Base-by-base conservation (phyloP, 2,113 vertebrate genomes). In the Podarcis raffonei region DNA sequence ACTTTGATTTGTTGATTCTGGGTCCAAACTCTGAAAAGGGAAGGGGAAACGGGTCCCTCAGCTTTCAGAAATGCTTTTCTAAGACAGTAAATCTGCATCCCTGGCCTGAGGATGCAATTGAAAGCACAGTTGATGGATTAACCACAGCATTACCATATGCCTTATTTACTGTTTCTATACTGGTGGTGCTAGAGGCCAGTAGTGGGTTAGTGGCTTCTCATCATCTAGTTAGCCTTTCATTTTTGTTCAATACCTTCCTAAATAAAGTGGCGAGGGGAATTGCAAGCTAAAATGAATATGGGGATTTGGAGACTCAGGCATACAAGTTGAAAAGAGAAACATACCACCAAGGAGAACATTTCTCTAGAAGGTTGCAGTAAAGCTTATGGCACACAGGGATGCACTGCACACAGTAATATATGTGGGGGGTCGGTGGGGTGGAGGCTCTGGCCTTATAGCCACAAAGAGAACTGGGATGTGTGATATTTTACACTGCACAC, bases 1-100 rank as follows among this genome's bases (percentile, higher is more conserved):
- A 79, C 90, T 91, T 92, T 87, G n/a, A 87, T 90, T 85, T 93
- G 22, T 23, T 80, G 57, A 89, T 91, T 82, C 72, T 53, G 81
- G 39, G 48, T 62, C 91, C 89, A 81, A 91, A 89, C 66, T 42
- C 5, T 0, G 77, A 83, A 89, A 80, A 90, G 7, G 35, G 3
- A 65, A 86, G 1, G 9, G 66, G 25, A 83, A 81, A 71, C 15
- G 11, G 5, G 32, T 4, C 23, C 1, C 0, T 88, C 18, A 71
- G 80, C 83, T 88, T 84, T 79, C 71, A 0, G 0, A 90, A 62
- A n/a, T 35, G 77, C 57, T 32, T 59, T 71, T 90, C 35, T 69
- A 25, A 42, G 69, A 87, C 0, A 90, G 48, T n/a, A 35, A 39
- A 90, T 69, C 78, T 81, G 35, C 15, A 90, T 59, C 77, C 42